Evolutionary conservation across 2,888 invertebrate species (phyloP), one percentile per base, ranked within the genome.

Genomic region (Eilema depressum): DNA sequence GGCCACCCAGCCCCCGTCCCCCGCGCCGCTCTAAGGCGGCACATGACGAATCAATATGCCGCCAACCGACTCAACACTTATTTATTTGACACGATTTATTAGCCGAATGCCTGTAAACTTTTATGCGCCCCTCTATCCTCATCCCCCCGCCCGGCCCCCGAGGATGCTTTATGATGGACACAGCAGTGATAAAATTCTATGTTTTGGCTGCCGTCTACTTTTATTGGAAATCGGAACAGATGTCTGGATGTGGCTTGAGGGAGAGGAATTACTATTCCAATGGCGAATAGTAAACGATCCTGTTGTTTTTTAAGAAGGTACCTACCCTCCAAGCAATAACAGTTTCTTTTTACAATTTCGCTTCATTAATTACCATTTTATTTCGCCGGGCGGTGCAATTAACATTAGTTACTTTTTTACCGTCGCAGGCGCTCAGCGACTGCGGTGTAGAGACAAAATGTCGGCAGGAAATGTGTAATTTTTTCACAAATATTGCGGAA

Each of bases 21-120:
- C 86, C 88, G 86, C 87, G 85, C 90, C 89, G 89, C 91, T 90
- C 91, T 88, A 93, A 93, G 93, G 93, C 94, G 93, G 93, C 94
- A 93, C 93, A 94, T 95, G 95, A 95, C 95, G 94, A 95, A 95
- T 95, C 95, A 95, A 95, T 95, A 95, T 95, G 95, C 95, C 93
- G 92, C 92, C 93, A 91, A 95, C 94, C 93, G 92, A 94, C 95
- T 95, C 95, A 93, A 95, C 95, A 95, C 95, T 95, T 95, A 95
- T 95, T 95, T 95, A 95, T 95, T 94, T 94, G 92, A 93, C 93
- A 89, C 94, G 95, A 95, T 95, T 95, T 95, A 95, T 95, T 95
- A 95, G 94, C 92, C 89, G 93, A 93, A 94, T 94, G 93, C 94
- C 91, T 93, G 91, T 93, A 94, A 95, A 94, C 93, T 95, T 95